A percentile compares a stretch with the other conserved stretches of the same genome.
Conservation (phyloP, 1,140 invertebrate genomes). For the Brachionus sp. region DNA sequence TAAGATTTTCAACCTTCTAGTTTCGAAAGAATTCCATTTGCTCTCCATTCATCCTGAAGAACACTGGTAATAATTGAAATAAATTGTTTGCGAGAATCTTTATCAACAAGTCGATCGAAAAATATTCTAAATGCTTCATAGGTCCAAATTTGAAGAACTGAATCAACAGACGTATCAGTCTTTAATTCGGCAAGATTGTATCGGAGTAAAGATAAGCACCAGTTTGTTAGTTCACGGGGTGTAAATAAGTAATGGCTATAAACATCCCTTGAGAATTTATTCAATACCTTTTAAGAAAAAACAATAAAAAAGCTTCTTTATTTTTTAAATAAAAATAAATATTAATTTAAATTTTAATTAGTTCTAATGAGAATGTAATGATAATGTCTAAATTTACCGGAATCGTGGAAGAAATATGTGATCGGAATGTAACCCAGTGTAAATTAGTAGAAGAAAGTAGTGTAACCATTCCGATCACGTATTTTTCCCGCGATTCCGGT, state of each 20-base stretch:
- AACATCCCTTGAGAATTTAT: conserved; percentile 54
- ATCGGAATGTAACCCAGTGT: too few species aligned
- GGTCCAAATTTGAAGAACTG: conserved; percentile 65
- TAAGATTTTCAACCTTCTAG: conserved; percentile 52
- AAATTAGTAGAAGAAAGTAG: too few species aligned
- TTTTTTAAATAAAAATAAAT: background rate
- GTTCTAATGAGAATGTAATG: background rate
- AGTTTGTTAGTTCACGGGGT: conserved; percentile 69
- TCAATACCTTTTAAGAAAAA: conserved; percentile 3
- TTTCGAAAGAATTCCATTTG: conserved; percentile 57
- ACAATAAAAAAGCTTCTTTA: background rate
- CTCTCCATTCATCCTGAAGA: conserved; percentile 61
- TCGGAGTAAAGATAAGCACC: conserved; percentile 68
- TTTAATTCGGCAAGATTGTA: conserved; percentile 53
- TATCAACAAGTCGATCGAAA: conserved; percentile 69
- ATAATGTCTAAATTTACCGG: too few species aligned
- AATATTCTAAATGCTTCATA: conserved; percentile 76
- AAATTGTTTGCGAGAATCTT: conserved; percentile 68
- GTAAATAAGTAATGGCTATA: conserved; percentile 69
- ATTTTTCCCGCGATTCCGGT: too few species aligned
- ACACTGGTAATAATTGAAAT: conserved; percentile 65
- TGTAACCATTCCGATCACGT: too few species aligned
- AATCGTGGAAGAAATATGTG: too few species aligned
- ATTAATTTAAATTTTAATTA: background rate
- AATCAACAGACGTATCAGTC: conserved; percentile 53